Conservation (phyloP, 2,888 invertebrate species). For the Stramonita haemastoma region DNA sequence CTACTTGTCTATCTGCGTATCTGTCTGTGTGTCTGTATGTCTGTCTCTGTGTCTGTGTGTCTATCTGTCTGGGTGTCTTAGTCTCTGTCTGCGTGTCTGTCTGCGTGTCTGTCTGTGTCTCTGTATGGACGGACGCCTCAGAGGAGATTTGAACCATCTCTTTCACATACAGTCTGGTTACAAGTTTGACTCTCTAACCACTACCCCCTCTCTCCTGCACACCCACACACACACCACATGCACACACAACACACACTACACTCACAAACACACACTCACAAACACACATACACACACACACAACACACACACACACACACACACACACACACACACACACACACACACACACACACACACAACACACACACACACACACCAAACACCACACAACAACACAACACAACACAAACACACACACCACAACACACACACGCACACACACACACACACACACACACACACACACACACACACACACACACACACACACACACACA, state of each 20-base stretch:
- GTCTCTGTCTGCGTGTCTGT: neutral
- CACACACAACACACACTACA: too few relatives aligned
- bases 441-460: neutral
- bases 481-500: neutral
- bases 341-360: constrained; percentile 1
- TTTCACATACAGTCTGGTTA: too few relatives aligned
- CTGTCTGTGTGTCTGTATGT: neutral
- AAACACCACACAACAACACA: too few relatives aligned
- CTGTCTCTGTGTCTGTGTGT: neutral
- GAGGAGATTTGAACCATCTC: too few relatives aligned
- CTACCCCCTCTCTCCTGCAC: too few relatives aligned
- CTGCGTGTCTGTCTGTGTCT: neutral
- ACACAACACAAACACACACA: too few relatives aligned
- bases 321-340: constrained; percentile 4
- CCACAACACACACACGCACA: too few relatives aligned
- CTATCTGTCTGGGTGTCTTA: neutral
- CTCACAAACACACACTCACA: neutral
- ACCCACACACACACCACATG: too few relatives aligned
- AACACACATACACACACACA: neutral
- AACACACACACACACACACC: neutral
- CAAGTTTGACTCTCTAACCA: too few relatives aligned
- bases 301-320: neutral
- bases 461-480: constrained; percentile 17
- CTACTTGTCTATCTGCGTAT: neutral
- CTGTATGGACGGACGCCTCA: too few relatives aligned